Base-by-base conservation (phyloP, 2,888 invertebrate species). In the Caradrina clavipalpis region DNA sequence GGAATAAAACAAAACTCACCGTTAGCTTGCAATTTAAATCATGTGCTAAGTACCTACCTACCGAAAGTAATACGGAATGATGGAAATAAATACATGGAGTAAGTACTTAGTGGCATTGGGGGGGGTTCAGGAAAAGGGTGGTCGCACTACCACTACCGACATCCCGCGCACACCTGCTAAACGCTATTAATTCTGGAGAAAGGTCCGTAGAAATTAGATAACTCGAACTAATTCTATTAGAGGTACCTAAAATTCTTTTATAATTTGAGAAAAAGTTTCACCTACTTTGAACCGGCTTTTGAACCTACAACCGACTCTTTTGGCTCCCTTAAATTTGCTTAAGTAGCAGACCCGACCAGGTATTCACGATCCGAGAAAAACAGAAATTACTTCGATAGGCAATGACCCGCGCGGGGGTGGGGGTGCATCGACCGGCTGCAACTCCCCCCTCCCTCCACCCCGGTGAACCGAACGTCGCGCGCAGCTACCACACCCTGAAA, bases 1-100 rank as follows among this genome's bases (percentile, higher is more conserved):
- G 74, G 10, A 77, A 69, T 26, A 0, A 22, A 45, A 35, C 0
- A 55, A 60, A 57, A 50, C 2, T 54, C 7, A n/a, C 26, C 19
- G 17, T 74, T 54, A 54, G 22, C 7, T n/a, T 45, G 4, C 31
- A 7, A 11, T 45, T 8, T 8, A 22, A 15, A 11, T 8, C 11
- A 11, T 39, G 35, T 35, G 8, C 35, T 8, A 35, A 35, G 0
- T 8, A 35, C 35, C 8, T 31, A 4, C n/a, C n/a, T 26, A 26
- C 26, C 26, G 26, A 26, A 26, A 26, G 26, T 26, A 35, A 8
- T 8, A 35, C 35, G 35, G 2, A 35, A 35, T 35, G 8, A 35
- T 35, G 7, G 26, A 26, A 26, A 2, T 35, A 35, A 35, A 35
- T 35, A 35, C 35, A 35, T 35, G 3, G 35, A 8, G 1, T 6